Conservation (phyloP, 1,140 invertebrate species). For the Aricia agestis region DNA sequence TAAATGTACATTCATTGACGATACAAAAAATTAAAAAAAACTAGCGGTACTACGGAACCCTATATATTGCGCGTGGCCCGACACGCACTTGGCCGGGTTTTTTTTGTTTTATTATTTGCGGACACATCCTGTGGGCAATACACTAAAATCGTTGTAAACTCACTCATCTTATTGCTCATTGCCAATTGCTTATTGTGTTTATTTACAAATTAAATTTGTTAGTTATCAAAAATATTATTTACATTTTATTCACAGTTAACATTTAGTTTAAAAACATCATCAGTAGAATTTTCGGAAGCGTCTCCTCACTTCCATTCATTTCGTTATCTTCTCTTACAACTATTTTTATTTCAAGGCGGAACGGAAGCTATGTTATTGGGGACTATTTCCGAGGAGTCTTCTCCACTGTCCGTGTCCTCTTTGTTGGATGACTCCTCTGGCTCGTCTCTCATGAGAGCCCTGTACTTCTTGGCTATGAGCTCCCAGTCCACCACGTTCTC, state of each 20-base stretch:
- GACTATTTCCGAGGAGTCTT: conserved; percentile 64
- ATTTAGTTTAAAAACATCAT: background rate
- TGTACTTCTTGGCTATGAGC: conserved; percentile 90
- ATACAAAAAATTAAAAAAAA: no score
- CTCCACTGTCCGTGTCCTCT: conserved; percentile 71
- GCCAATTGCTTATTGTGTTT: background rate
- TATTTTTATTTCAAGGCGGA: conserved; percentile 44
- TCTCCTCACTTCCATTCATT: background rate
- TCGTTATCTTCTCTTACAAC: background rate
- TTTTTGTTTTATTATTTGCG: no score
- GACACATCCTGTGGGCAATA: no score
- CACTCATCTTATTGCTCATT: no score
- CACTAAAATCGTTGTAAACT: no score
- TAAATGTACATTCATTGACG: no score
- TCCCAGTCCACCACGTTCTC: conserved; percentile 96
- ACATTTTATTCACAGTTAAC: background rate
- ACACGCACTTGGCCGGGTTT: no score
- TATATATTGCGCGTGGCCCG: no score
- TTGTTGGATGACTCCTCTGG: conserved; percentile 77
- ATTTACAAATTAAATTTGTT: background rate
- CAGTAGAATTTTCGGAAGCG: background rate
- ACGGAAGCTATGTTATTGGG: conserved; percentile 57
- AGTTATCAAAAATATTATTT: background rate
- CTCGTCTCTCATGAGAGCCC: conserved; percentile 84
- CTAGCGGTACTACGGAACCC: no score